Conservation (phyloP, 2,888 invertebrate species). For the Cheiracanthium punctorium region DNA sequence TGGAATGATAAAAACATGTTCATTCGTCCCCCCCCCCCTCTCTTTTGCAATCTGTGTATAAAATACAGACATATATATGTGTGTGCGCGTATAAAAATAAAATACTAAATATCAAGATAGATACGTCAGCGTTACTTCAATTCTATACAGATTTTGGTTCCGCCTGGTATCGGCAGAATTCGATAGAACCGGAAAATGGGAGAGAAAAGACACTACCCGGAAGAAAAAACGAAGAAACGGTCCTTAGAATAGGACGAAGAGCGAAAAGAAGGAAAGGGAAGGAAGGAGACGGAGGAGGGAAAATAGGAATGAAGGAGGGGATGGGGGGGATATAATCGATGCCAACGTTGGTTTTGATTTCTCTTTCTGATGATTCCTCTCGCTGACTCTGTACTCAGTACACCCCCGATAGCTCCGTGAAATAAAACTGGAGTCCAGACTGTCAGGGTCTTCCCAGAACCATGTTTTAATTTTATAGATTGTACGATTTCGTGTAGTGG, state of each 20-base stretch:
- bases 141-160: constrained; percentile 53
- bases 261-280: constrained; percentile 28
- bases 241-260: constrained; percentile 30
- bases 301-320: neutral
- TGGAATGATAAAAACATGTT: constrained; percentile 13
- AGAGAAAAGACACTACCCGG: constrained; percentile 43
- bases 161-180: constrained; percentile 50
- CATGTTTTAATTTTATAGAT: constrained; percentile 20
- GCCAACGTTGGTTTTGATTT: constrained; percentile 63
- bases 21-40: constrained; percentile 2
- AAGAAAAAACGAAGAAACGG: constrained; percentile 29
- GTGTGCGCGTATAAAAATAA: neutral
- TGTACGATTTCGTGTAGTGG: neutral
- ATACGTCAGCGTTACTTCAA: constrained; percentile 58
- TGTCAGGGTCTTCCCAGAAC: constrained; percentile 35
- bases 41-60: neutral
- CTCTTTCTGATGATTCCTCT: constrained; percentile 45
- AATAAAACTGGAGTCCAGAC: constrained; percentile 11
- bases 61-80: constrained; percentile 10
- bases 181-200: constrained; percentile 54
- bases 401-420: constrained; percentile 20
- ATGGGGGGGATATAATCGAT: constrained; percentile 53
- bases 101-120: neutral
- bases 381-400: constrained; percentile 40
- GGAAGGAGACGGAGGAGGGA: constrained; percentile 10